Evolutionary conservation across 2,888 invertebrate genomes (phyloP).

Genomic region (Agrotis clavis): DNA sequence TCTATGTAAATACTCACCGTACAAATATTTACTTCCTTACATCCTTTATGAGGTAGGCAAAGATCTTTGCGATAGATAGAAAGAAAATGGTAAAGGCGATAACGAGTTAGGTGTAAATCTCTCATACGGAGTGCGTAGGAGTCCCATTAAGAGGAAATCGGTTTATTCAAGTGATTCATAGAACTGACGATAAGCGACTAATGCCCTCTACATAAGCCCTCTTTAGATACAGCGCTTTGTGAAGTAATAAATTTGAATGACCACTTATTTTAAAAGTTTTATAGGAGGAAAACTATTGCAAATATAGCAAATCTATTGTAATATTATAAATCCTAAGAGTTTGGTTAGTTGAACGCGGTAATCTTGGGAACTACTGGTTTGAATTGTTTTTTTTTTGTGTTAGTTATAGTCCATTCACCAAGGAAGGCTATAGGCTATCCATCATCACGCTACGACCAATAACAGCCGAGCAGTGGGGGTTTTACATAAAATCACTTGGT

Average conservation of each 20-base stretch:
- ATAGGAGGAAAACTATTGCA: too few relatives aligned
- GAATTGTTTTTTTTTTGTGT: too few relatives aligned
- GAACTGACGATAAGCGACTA: conserved; percentile 35
- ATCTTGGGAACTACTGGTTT: too few relatives aligned
- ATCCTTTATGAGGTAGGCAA: conserved; percentile 16
- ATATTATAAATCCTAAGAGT: too few relatives aligned
- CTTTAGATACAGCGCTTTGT: not conserved
- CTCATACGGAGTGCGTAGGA: conserved; percentile 45
- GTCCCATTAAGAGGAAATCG: conserved; percentile 46
- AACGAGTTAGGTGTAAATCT: conserved; percentile 44
- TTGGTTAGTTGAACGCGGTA: too few relatives aligned
- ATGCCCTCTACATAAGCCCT: not conserved
- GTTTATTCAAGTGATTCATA: conserved; percentile 52
- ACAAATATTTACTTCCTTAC: conserved; percentile 33
- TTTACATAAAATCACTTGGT: too few relatives aligned
- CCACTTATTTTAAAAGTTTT: not conserved
- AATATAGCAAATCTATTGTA: too few relatives aligned
- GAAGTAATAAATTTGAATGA: not conserved
- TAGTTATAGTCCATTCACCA: too few relatives aligned
- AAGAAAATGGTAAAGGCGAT: conserved; percentile 44
- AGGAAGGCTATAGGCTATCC: too few relatives aligned
- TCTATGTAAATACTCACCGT: conserved; percentile 11
- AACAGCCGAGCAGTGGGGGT: too few relatives aligned
- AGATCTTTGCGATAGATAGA: conserved; percentile 38
- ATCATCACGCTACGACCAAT: too few relatives aligned